These are phyloP conservation scores for Parthenolecanium corni DNA, from an alignment of 2,888 invertebrate genomes.

Conservation along the genomic window DNA sequence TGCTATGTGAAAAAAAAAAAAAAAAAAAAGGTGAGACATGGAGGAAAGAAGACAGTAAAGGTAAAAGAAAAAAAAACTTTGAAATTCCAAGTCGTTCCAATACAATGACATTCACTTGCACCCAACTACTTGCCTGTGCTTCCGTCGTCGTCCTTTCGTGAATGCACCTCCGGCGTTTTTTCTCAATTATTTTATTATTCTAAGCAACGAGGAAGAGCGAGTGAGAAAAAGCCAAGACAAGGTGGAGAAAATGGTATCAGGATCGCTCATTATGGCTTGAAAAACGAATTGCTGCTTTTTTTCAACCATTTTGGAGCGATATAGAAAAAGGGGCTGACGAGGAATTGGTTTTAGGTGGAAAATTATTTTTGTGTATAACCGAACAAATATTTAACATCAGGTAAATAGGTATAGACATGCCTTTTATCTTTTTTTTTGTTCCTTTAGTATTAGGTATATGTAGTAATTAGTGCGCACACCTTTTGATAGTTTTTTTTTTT, in stretches of 20 bases:
- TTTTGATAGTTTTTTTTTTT: too few species aligned
- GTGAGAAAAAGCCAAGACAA: too few species aligned
- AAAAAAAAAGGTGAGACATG: too few species aligned
- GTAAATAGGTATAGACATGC: too few species aligned
- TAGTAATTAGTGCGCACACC: too few species aligned
- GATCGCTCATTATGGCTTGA: constrained; percentile 12
- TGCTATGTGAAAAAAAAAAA: too few species aligned
- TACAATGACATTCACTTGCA: constrained; percentile 12
- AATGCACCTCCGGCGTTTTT: constrained; percentile 9
- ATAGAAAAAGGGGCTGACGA: not conserved
- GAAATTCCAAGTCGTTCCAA: constrained; percentile 20
- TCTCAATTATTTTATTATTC: constrained; percentile 16
- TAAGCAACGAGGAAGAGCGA: not conserved
- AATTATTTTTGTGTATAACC: too few species aligned
- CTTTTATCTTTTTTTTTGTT: too few species aligned
- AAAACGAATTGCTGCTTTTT: not conserved
- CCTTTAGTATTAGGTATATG: too few species aligned
- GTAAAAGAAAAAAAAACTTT: not conserved
- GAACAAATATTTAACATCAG: too few species aligned
- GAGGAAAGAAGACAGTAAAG: too few species aligned
- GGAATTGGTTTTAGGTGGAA: too few species aligned
- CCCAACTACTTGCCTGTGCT: not conserved
- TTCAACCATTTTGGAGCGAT: not conserved
- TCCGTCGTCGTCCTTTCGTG: not conserved
- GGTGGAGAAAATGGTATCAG: constrained; percentile 2